A percentile compares a stretch with the other conserved stretches of the same genome.
Conservation (phyloP, 2,888 invertebrate species). For the Philopedon plagiatum region DNA sequence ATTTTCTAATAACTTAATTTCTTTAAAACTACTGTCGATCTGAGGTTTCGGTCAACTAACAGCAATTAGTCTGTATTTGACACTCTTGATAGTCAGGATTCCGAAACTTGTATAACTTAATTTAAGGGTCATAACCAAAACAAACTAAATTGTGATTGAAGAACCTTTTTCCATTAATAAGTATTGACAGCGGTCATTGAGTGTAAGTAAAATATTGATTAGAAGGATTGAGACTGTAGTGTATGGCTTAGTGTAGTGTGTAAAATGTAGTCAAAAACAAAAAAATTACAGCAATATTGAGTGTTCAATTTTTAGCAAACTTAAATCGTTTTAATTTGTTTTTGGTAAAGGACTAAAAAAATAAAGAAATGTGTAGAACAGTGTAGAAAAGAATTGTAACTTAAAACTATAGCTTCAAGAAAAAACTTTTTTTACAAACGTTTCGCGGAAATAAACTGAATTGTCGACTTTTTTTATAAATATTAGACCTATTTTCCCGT, state of each 20-base stretch:
- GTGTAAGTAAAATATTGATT: conserved; percentile 8
- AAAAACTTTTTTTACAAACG: no score
- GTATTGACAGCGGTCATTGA: conserved; percentile 41
- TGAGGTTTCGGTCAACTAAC: conserved; percentile 29
- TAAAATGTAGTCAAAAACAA: background rate
- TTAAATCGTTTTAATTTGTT: no score
- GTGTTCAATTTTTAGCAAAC: no score
- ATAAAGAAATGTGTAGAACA: no score
- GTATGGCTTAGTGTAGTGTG: no score
- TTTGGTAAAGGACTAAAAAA: no score
- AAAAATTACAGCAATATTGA: no score
- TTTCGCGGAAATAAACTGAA: no score
- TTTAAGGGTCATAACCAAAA: conserved; percentile 29
- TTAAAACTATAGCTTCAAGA: no score
- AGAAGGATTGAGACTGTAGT: background rate
- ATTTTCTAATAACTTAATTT: conserved; percentile 24
- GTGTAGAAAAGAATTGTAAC: no score
- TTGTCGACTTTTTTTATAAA: no score
- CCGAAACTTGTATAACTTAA: conserved; percentile 37
- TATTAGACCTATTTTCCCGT: no score
- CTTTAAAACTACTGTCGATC: conserved; percentile 33
- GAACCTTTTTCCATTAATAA: conserved; percentile 42
- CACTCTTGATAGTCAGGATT: conserved; percentile 41
- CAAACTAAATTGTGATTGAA: conserved; percentile 26
- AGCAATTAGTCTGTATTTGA: conserved; percentile 49